phyloP scores from a whole-genome alignment of 2,113 vertebrate genomes.

The Lethenteron reissneri region DNA sequence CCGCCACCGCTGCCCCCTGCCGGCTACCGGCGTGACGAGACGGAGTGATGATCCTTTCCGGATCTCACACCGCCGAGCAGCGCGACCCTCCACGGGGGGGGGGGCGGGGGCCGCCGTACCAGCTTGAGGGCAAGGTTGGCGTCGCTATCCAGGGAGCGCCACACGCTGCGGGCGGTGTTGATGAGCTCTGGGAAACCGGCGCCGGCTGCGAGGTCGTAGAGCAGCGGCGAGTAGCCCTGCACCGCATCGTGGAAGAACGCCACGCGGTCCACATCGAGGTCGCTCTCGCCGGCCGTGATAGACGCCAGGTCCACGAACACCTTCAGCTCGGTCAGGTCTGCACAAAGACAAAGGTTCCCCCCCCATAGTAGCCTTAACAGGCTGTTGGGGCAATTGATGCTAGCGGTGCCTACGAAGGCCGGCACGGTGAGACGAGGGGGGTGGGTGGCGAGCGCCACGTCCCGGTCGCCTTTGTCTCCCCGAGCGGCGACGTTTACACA shows the following conservation, averaged over 20 bases:
- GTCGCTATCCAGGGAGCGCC: slow-evolving; percentile 21
- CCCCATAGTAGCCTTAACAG: too few relatives aligned
- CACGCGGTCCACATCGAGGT: slow-evolving; percentile 28
- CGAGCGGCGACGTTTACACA: too few relatives aligned
- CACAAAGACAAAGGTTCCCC: background rate
- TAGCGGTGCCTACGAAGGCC: too few relatives aligned
- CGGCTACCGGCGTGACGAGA: too few relatives aligned
- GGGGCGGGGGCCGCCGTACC: slow-evolving; percentile 10
- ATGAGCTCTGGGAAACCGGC: slow-evolving; percentile 21
- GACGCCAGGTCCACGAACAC: slow-evolving; percentile 29
- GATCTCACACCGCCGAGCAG: too few relatives aligned
- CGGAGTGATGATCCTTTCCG: too few relatives aligned
- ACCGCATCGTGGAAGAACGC: slow-evolving; percentile 27
- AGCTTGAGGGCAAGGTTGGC: slow-evolving; percentile 25
- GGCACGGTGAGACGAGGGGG: too few relatives aligned
- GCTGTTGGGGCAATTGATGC: too few relatives aligned
- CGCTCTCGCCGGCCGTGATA: slow-evolving; percentile 35
- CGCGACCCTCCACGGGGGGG: too few relatives aligned
- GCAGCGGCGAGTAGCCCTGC: slow-evolving; percentile 24
- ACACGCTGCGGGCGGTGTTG: slow-evolving; percentile 18
- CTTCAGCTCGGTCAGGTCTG: slow-evolving; percentile 28
- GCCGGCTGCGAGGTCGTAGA: slow-evolving; percentile 17
- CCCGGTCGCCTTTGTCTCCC: too few relatives aligned
- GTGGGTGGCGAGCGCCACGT: too few relatives aligned
- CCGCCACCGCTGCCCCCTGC: too few relatives aligned